Base-by-base conservation (phyloP, 2,888 invertebrate species). In the Oxystoma pomonae region DNA sequence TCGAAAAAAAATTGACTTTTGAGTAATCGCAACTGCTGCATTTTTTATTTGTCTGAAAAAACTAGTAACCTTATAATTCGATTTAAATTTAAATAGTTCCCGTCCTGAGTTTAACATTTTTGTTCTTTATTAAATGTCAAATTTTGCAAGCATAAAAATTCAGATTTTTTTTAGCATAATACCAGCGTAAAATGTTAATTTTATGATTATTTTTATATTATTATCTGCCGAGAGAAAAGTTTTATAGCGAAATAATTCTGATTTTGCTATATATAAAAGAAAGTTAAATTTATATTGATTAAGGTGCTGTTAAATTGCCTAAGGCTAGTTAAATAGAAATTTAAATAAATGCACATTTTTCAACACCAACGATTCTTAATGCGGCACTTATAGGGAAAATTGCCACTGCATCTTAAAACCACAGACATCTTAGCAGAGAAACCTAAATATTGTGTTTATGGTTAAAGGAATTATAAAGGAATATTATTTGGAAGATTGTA, bases 101-200 rank as follows among this genome's bases (percentile, higher is more conserved):
- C 5, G 3, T 35, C 12, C 35, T 35, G 5, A 35, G 5, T 3
- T 35, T 35, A 35, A 19, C 21, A 50, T 57, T 61, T 18, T 17
- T 17, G 61, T 57, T 57, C 57, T 61, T 61, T 20, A 17, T 16
- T 20, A 50, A 52, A 57, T 35, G n/a, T 61, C 51, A 49, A 17
- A 20, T 57, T 61, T 57, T 61, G 57, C 52, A 57, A 57, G 20
- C 56, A 57, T 61, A 51, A 57, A 49, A 21, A 57, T 61, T 22
- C 35, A 35, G 35, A 35, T 35, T 35, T 35, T n/a, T n/a, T 3
- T 35, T 12, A 35, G 35, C 12, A 12, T 35, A 35, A 35, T 12
- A 35, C 3, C 35, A 3, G 35, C 3, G 35, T 35, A 35, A 35
- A 35, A 35, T 35, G 35, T 35, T 35, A 35, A 35, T 35, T 35